Percentiles rank a stretch among this genome's conserved stretches.
Evolutionary conservation across 2,113 vertebrate genomes (phyloP).

Genomic region (Hippocampus mohnikei): DNA sequence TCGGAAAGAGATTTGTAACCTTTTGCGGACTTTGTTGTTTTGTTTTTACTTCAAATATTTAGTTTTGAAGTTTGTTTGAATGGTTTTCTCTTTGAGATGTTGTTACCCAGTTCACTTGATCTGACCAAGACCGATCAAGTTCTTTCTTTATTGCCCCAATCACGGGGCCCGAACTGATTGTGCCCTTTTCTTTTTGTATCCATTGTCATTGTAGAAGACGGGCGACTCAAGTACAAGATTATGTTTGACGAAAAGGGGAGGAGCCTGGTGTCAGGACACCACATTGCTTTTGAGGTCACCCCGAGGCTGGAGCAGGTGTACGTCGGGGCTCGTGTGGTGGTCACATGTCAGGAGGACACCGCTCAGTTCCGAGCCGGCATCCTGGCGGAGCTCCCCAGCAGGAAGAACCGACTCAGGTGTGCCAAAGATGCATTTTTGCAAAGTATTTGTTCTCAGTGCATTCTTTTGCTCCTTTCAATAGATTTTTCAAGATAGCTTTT

Average conservation of each 20-base stretch:
- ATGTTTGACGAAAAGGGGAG: constrained; percentile 86
- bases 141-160: too few relatives aligned
- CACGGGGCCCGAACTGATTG: too few relatives aligned
- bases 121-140: too few relatives aligned
- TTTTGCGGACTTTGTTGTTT: too few relatives aligned
- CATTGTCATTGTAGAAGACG: constrained; percentile 66
- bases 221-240: constrained; percentile 81
- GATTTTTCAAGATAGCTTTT: too few relatives aligned
- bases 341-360: constrained; percentile 79
- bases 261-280: constrained; percentile 86
- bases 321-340: constrained; percentile 86
- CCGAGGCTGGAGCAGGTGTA: constrained; percentile 74
- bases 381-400: constrained; percentile 85
- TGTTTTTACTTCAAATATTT: too few relatives aligned
- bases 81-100: too few relatives aligned
- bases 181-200: background rate
- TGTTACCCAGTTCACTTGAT: too few relatives aligned
- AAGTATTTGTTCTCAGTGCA: background rate
- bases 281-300: constrained; percentile 81
- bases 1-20: too few relatives aligned
- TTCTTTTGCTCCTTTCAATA: too few relatives aligned
- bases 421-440: background rate
- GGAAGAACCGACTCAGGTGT: constrained; percentile 86
- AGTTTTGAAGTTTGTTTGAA: too few relatives aligned
- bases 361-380: constrained; percentile 80